phyloP scores from a whole-genome alignment of 2,888 invertebrate species.

The Ophion slaviceki region DNA sequence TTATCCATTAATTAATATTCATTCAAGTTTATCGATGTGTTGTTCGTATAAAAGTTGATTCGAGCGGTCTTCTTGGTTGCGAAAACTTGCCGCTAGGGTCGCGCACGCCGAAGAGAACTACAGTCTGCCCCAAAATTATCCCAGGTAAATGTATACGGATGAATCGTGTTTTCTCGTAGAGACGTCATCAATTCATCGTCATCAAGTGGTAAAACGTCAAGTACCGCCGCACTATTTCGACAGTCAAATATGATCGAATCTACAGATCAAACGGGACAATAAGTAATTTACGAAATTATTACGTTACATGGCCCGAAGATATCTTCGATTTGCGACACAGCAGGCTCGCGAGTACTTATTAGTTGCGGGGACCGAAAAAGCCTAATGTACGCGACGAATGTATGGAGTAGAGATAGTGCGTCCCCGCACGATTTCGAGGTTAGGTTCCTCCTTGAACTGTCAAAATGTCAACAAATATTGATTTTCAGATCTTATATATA shows the following conservation, averaged over 20 bases:
- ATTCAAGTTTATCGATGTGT: slow-evolving; percentile 18
- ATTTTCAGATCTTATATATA: slow-evolving; percentile 4
- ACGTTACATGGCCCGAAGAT: slow-evolving; percentile 3
- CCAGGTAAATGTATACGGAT: neutral
- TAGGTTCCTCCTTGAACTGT: slow-evolving; percentile 48
- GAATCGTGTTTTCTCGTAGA: neutral
- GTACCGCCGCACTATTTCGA: neutral
- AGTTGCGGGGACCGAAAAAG: neutral
- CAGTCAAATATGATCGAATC: neutral
- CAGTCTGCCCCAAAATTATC: neutral
- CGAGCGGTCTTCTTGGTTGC: neutral
- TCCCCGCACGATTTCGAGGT: slow-evolving; percentile 1
- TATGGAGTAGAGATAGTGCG: slow-evolving; percentile 2
- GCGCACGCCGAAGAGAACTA: neutral
- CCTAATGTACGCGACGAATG: slow-evolving; percentile 4
- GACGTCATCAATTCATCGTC: slow-evolving; percentile 5
- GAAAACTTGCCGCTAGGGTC: neutral
- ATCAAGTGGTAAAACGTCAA: neutral
- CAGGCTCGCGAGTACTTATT: neutral
- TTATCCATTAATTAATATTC: neutral
- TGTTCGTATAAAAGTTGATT: neutral
- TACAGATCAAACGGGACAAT: slow-evolving; percentile 2
- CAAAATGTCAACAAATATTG: slow-evolving; percentile 23
- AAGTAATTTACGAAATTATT: slow-evolving; percentile 11
- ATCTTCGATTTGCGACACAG: neutral